Conservation (phyloP, 2,113 vertebrate genomes). For the Muscicapa adusta region DNA sequence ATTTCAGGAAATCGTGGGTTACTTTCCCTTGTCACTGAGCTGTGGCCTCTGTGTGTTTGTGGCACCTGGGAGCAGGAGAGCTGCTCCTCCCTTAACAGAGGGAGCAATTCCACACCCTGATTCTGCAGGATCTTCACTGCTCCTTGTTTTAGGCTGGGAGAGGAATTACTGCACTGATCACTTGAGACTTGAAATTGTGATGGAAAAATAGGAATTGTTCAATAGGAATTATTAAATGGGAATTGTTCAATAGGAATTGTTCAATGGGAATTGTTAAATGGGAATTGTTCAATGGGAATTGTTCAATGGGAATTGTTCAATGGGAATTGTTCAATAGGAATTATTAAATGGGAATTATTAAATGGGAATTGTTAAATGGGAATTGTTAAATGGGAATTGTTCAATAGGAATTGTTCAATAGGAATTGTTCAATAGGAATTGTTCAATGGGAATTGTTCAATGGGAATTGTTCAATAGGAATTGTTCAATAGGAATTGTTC, state of each 20-base stretch:
- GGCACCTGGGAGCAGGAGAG: neutral
- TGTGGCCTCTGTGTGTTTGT: neutral
- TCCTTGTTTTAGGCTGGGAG: neutral
- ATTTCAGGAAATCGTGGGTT: neutral
- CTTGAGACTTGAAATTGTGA: neutral
- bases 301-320: neutral
- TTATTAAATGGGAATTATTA: neutral
- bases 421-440: neutral
- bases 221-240: too few relatives aligned
- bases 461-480: neutral
- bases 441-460: too few relatives aligned
- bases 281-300: neutral
- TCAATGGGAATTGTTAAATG: neutral
- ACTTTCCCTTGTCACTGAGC: neutral
- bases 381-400: too few relatives aligned
- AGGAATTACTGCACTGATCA: neutral
- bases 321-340: neutral
- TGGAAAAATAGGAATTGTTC: neutral
- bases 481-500: too few relatives aligned
- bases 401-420: neutral
- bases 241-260: too few relatives aligned
- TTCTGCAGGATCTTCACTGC: neutral
- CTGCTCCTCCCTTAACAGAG: neutral
- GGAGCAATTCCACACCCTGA: fast-evolving
- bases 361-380: too few relatives aligned